These are phyloP conservation scores for Forbesichthys agassizii DNA, from an alignment of 2,113 vertebrate genomes.

Conservation along the genomic window DNA sequence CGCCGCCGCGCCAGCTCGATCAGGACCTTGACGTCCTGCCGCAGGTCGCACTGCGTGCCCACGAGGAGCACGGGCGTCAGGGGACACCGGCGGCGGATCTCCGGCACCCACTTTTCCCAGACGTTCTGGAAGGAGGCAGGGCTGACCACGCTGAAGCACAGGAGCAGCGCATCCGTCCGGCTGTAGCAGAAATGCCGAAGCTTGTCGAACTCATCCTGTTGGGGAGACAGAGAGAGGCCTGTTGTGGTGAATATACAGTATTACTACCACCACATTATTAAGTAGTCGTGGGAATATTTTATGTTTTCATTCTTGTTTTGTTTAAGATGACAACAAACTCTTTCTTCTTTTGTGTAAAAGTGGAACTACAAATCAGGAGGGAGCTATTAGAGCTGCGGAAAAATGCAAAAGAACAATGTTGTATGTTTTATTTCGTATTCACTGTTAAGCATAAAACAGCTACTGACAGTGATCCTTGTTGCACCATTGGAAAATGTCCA, in stretches of 20 bases:
- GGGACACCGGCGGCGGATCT: conserved; percentile 80
- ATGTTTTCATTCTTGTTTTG: neutral
- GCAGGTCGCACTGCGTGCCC: conserved; percentile 84
- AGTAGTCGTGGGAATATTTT: no score
- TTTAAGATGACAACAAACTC: neutral
- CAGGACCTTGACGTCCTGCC: conserved; percentile 82
- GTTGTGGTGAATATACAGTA: neutral
- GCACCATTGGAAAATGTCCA: no score
- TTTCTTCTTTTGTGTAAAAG: no score
- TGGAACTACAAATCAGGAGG: no score
- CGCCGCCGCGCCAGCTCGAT: conserved; percentile 76
- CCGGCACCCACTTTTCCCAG: conserved; percentile 82
- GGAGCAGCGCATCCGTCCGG: conserved; percentile 78
- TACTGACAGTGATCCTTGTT: no score
- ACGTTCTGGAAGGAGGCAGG: conserved; percentile 85
- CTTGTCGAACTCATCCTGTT: conserved; percentile 84
- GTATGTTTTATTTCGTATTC: no score
- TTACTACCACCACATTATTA: no score
- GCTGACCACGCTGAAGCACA: conserved; percentile 87
- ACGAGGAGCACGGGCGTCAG: conserved; percentile 78
- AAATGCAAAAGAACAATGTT: no score
- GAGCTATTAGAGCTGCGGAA: no score
- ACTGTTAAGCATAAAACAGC: no score
- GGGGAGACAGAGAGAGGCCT: conserved; percentile 11
- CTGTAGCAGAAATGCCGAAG: conserved; percentile 85